These are phyloP conservation scores for Papilio helenus DNA, from an alignment of 1,140 invertebrate genomes.

Conservation along the genomic window DNA sequence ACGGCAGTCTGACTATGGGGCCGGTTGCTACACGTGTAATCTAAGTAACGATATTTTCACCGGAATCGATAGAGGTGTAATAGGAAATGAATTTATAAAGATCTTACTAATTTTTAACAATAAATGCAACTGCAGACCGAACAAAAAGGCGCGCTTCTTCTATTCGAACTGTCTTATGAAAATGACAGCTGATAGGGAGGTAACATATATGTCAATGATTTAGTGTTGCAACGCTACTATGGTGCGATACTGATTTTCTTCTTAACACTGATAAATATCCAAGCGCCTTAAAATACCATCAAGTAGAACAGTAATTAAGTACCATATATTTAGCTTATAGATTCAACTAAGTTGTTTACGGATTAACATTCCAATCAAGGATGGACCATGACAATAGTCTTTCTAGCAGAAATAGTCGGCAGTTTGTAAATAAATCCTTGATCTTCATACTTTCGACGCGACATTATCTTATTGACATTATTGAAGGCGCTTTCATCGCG, in stretches of 20 bases:
- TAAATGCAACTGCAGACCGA: too few relatives aligned
- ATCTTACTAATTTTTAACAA: too few relatives aligned
- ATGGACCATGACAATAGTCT: background rate
- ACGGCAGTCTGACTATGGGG: slow-evolving; percentile 5
- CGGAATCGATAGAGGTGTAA: slow-evolving; percentile 7
- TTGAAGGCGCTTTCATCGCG: slow-evolving; percentile 33
- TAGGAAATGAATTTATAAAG: background rate
- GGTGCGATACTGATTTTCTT: too few relatives aligned
- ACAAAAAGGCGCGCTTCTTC: too few relatives aligned
- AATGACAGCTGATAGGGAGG: too few relatives aligned
- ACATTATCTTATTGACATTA: slow-evolving; percentile 20
- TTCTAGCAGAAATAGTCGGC: too few relatives aligned
- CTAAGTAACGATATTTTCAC: slow-evolving; percentile 28
- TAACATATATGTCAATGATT: too few relatives aligned
- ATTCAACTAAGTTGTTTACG: background rate
- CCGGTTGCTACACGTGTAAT: slow-evolving; percentile 14
- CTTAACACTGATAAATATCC: too few relatives aligned
- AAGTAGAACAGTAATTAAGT: background rate
- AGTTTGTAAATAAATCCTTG: background rate
- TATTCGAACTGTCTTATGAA: too few relatives aligned
- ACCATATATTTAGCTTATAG: background rate
- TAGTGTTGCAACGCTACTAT: too few relatives aligned
- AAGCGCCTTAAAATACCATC: background rate
- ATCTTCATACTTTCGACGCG: background rate
- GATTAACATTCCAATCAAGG: background rate